Conservation (phyloP, 2,888 invertebrate genomes). For the Hemaris fuciformis region DNA sequence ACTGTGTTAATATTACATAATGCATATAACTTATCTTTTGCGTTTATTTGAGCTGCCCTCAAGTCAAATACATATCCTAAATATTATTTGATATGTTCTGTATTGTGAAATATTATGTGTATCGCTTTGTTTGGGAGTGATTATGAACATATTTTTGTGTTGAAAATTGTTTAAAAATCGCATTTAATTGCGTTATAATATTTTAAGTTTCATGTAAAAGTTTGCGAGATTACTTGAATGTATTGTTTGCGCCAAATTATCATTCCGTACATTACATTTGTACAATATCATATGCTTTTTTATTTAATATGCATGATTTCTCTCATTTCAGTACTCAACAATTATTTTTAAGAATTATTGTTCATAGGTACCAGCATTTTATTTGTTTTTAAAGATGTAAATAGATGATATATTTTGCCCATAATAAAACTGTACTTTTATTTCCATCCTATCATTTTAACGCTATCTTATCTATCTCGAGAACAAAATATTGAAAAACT, state of each 20-base stretch:
- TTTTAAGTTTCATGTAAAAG: constrained; percentile 8
- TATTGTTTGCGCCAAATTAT: constrained; percentile 34
- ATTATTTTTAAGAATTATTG: constrained; percentile 71
- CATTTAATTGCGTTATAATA: not conserved
- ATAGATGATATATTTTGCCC: constrained; percentile 81
- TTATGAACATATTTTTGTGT: not conserved
- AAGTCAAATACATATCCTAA: constrained; percentile 9
- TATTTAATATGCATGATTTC: constrained; percentile 51
- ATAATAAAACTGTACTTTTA: constrained; percentile 56
- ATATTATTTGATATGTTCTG: constrained; percentile 10
- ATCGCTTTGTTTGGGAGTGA: not conserved
- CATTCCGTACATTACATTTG: constrained; percentile 58
- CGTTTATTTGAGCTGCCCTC: not conserved
- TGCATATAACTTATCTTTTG: too few species aligned
- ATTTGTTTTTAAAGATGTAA: constrained; percentile 74
- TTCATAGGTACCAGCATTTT: constrained; percentile 75
- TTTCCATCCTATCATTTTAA: constrained; percentile 9
- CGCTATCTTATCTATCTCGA: too few species aligned
- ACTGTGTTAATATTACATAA: not conserved
- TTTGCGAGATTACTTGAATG: constrained; percentile 11
- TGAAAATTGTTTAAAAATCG: not conserved
- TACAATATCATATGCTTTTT: constrained; percentile 46
- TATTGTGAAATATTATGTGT: not conserved
- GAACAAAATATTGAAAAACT: too few species aligned
- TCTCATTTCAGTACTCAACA: constrained; percentile 64